Conservation (phyloP, 2,113 vertebrate genomes). For the Pluvianellus socialis region DNA sequence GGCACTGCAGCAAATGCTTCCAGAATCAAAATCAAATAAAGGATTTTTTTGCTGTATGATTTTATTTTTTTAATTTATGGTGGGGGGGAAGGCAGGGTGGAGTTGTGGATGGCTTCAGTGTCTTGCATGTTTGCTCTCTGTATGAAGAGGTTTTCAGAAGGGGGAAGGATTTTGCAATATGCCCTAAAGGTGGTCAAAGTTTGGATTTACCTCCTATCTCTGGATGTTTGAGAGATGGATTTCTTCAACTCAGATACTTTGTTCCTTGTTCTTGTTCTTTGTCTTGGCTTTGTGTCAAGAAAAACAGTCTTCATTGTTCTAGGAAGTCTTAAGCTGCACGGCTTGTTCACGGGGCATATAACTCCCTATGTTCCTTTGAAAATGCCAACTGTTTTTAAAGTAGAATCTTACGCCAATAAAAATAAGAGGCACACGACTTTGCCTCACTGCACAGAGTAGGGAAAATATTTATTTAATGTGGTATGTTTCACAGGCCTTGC, state of each 20-base stretch:
- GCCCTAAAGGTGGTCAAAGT: not conserved
- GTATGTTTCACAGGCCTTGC: not conserved
- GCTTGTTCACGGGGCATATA: not conserved
- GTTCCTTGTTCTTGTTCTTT: not conserved
- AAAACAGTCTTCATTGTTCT: not conserved
- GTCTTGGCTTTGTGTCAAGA: not conserved
- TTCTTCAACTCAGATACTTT: not conserved
- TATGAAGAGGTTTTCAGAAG: not conserved
- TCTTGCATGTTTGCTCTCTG: not conserved
- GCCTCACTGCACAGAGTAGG: not conserved
- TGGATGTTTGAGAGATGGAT: not conserved
- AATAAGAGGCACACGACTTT: conserved; percentile 18
- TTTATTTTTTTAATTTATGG: not conserved
- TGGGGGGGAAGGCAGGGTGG: too few species aligned
- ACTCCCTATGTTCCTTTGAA: not conserved
- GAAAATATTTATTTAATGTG: conserved; percentile 47
- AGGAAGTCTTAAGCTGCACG: not conserved
- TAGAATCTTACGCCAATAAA: not conserved
- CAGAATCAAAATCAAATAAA: not conserved
- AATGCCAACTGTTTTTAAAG: not conserved
- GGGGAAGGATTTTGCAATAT: not conserved
- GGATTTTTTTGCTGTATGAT: not conserved
- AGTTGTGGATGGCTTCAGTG: not conserved
- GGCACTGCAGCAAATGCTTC: not conserved
- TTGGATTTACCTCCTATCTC: not conserved